A percentile compares a stretch with the other conserved stretches of the same genome.
phyloP scores from a whole-genome alignment of 2,888 invertebrate species.

The Diachrysia chrysitis region DNA sequence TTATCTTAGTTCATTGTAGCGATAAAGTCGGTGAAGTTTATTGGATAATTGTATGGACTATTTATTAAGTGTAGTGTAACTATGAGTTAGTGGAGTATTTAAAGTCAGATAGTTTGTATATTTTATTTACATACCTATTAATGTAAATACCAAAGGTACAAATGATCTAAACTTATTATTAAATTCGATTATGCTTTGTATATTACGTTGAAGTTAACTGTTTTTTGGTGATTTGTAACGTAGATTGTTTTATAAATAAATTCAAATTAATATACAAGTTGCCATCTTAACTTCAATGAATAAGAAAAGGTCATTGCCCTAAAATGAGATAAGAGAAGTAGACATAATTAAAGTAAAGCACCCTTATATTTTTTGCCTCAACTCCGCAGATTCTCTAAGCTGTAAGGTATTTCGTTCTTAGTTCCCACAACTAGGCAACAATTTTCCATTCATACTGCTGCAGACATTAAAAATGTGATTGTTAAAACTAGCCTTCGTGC shows the following conservation, averaged over 20 bases:
- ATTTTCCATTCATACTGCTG: conserved; percentile 41
- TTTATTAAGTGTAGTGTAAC: conserved; percentile 5
- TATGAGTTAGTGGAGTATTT: not conserved
- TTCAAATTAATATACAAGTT: not conserved
- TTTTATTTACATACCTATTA: too few relatives aligned
- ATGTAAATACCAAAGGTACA: too few relatives aligned
- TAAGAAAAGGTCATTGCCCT: not conserved
- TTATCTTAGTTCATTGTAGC: conserved; percentile 48
- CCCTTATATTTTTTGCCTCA: not conserved
- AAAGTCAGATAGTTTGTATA: not conserved
- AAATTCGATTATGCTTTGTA: too few relatives aligned
- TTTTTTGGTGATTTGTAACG: too few relatives aligned
- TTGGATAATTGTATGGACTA: conserved; percentile 27
- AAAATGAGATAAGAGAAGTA: not conserved
- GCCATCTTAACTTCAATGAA: not conserved
- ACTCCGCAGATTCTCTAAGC: conserved; percentile 23
- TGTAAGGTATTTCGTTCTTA: conserved; percentile 21
- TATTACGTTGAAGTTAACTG: too few relatives aligned
- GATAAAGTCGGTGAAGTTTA: conserved; percentile 36
- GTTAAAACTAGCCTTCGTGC: conserved; percentile 2
- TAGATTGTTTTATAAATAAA: not conserved
- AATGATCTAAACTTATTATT: too few relatives aligned
- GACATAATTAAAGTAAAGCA: not conserved
- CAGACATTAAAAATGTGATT: conserved; percentile 36
- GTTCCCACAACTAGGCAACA: conserved; percentile 48